Percentiles rank a stretch among this genome's conserved stretches.
These are phyloP conservation scores for Ciona savignyi DNA, from an alignment of 23 tunicate genomes.

Conservation along the genomic window DNA sequence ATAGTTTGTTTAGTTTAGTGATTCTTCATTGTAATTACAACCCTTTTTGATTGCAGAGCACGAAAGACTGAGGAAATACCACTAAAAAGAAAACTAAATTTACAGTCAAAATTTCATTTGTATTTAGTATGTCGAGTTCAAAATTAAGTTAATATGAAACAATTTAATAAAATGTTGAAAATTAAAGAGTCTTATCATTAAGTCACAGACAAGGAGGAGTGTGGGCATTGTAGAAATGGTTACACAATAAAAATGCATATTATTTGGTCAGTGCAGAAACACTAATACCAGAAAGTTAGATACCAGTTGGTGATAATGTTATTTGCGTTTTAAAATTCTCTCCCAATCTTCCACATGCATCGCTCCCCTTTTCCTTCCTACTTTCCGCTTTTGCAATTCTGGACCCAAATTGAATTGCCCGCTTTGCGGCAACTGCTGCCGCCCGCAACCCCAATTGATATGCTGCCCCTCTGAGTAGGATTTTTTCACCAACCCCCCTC, in stretches of 20 bases:
- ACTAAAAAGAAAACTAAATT: constrained; percentile 6
- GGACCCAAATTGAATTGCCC: constrained; percentile 98
- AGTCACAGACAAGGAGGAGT: too few species aligned
- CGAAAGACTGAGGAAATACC: constrained; percentile 7
- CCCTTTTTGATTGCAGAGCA: constrained; percentile 1
- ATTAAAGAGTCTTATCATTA: too few species aligned
- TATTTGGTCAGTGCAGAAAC: too few species aligned
- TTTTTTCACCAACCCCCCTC: constrained; percentile 84
- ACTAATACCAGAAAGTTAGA: too few species aligned
- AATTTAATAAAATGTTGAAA: not conserved
- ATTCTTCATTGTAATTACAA: too few species aligned
- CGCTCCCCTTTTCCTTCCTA: constrained; percentile 67
- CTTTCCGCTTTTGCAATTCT: constrained; percentile 77
- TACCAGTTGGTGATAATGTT: not conserved
- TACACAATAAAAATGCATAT: too few species aligned
- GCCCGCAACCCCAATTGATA: constrained; percentile 49
- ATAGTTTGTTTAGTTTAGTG: not conserved
- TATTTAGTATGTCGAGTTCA: too few species aligned
- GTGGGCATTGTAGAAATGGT: too few species aligned
- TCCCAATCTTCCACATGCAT: constrained; percentile 42
- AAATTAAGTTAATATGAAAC: not conserved
- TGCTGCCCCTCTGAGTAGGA: constrained; percentile 70
- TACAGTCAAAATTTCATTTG: too few species aligned
- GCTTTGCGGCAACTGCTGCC: constrained; percentile 61
- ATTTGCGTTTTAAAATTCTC: not conserved